Conservation (phyloP, 2,888 invertebrate genomes). For the Sesia apiformis region DNA sequence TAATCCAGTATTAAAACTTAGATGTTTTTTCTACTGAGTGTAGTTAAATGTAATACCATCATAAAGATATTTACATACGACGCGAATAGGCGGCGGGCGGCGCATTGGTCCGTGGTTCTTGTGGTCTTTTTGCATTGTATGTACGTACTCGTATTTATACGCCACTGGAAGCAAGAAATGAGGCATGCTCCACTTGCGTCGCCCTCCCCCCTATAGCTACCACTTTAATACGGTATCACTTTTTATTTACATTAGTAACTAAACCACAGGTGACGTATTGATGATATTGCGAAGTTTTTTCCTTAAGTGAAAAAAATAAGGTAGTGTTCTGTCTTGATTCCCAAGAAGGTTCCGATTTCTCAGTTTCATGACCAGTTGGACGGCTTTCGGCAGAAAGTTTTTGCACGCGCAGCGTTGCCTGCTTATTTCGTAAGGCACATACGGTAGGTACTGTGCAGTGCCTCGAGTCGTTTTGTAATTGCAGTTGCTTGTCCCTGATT, state of each 20-base stretch:
- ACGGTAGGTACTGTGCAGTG: slow-evolving; percentile 7
- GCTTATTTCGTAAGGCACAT: slow-evolving; percentile 37
- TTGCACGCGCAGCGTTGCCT: slow-evolving; percentile 34
- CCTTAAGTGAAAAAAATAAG: background rate
- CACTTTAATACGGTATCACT: slow-evolving; percentile 9
- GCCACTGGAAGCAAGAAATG: slow-evolving; percentile 44
- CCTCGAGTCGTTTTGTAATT: slow-evolving; percentile 24
- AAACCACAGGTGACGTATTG: slow-evolving; percentile 11
- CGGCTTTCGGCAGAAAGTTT: slow-evolving; percentile 60
- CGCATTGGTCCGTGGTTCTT: slow-evolving; percentile 45
- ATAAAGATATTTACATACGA: no score
- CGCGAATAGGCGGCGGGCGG: background rate
- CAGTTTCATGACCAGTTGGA: slow-evolving; percentile 58
- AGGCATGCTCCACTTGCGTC: slow-evolving; percentile 52
- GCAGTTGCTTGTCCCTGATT: slow-evolving; percentile 28
- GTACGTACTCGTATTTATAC: slow-evolving; percentile 40
- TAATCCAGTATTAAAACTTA: no score
- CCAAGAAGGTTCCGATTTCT: slow-evolving; percentile 54
- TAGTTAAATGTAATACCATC: no score
- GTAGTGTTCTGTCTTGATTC: slow-evolving; percentile 22
- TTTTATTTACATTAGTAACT: slow-evolving; percentile 17
- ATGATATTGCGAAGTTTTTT: background rate
- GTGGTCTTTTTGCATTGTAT: slow-evolving; percentile 49
- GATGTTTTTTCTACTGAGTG: no score
- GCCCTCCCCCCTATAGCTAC: slow-evolving; percentile 25